A percentile compares a stretch with the other conserved stretches of the same genome.
phyloP scores from a whole-genome alignment of 1,140 invertebrate species.

The Drosophila willistoni region DNA sequence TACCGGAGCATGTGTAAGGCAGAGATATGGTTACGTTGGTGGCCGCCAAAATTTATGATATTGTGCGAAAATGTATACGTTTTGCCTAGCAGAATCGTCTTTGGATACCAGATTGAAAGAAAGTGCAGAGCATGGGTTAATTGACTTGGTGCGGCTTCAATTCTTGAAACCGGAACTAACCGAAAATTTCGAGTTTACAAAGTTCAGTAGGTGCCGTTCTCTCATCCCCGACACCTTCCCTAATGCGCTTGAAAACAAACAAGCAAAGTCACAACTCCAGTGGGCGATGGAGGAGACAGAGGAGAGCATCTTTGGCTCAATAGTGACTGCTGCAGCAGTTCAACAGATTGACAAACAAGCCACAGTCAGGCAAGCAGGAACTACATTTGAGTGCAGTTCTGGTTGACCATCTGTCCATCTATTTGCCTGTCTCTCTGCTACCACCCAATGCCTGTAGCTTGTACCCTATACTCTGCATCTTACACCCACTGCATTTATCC shows the following conservation, averaged over 20 bases:
- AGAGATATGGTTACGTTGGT: neutral
- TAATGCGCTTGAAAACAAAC: constrained; percentile 3
- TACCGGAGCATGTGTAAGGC: too few relatives aligned
- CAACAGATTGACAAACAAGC: constrained; percentile 80
- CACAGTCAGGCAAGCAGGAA: constrained; percentile 74
- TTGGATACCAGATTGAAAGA: too few relatives aligned
- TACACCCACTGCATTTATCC: neutral
- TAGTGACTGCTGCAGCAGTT: constrained; percentile 42
- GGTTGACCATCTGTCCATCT: constrained; percentile 15
- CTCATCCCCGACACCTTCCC: neutral
- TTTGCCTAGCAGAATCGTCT: neutral
- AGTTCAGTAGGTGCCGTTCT: neutral
- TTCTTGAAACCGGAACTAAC: constrained; percentile 6
- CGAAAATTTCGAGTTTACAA: neutral
- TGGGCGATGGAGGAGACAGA: constrained; percentile 58
- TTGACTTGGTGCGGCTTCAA: constrained; percentile 56
- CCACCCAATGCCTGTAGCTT: neutral
- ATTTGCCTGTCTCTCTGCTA: neutral
- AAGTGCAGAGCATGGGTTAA: constrained; percentile 40
- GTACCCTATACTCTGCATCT: neutral
- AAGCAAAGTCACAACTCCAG: constrained; percentile 56
- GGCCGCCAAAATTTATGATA: constrained; percentile 60
- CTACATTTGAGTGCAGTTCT: constrained; percentile 59
- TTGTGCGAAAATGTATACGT: constrained; percentile 38
- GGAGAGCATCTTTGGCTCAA: constrained; percentile 49